These are phyloP conservation scores for Myopa tessellatipennis DNA, from an alignment of 2,888 invertebrate genomes.

Conservation along the genomic window DNA sequence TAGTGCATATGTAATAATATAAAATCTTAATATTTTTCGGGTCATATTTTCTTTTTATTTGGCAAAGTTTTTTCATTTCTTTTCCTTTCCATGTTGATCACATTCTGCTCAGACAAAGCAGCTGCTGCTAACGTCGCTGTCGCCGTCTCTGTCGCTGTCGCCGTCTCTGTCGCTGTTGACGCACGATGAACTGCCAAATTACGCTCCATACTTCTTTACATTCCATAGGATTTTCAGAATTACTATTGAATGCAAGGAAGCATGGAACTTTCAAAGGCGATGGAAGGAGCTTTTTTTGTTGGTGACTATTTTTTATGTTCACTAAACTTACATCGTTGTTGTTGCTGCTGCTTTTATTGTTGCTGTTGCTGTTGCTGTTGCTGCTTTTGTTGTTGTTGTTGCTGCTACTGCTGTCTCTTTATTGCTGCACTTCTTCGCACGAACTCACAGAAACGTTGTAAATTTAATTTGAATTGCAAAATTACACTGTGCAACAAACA, in stretches of 20 bases:
- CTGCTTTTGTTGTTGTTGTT: too few species aligned
- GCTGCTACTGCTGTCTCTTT: not conserved
- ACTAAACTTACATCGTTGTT: not conserved
- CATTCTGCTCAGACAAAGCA: too few species aligned
- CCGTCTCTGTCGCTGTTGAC: not conserved
- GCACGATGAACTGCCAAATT: conserved; percentile 59
- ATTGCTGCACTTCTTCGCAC: conserved; percentile 15
- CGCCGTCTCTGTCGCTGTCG: not conserved
- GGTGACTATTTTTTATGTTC: not conserved
- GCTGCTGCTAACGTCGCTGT: too few species aligned
- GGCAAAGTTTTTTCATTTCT: not conserved
- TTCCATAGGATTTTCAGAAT: conserved; percentile 67
- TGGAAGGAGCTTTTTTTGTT: not conserved
- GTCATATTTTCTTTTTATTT: not conserved
- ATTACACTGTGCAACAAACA: conserved; percentile 26
- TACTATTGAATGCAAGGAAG: conserved; percentile 71
- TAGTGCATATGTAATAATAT: too few species aligned
- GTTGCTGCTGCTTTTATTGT: not conserved
- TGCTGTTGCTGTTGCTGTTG: not conserved
- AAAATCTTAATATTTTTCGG: too few species aligned
- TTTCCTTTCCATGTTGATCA: too few species aligned
- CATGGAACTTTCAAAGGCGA: conserved; percentile 68
- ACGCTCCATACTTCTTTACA: conserved; percentile 70
- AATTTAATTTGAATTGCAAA: conserved; percentile 40
- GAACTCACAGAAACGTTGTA: conserved; percentile 25